Percentiles rank a stretch among this genome's conserved stretches.
These are phyloP conservation scores for Perodicticus potto DNA, from an alignment of 2,797 vertebrate genomes.

Conservation along the genomic window DNA sequence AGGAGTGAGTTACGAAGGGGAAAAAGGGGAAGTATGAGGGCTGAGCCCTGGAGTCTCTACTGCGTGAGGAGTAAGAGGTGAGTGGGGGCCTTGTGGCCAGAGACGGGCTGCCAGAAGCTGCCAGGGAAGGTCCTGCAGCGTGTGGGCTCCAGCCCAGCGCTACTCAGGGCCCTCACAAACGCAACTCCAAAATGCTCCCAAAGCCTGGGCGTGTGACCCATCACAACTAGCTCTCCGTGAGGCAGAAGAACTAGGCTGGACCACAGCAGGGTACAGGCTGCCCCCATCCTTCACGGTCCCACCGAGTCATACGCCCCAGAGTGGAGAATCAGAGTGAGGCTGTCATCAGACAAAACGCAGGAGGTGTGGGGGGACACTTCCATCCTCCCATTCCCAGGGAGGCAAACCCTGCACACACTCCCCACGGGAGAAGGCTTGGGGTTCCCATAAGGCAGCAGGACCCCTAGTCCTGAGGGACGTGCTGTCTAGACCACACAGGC, in stretches of 20 bases:
- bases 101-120: background rate
- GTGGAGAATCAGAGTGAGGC: no score
- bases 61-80: background rate
- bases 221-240: background rate
- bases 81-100: background rate
- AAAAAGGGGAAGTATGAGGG: background rate
- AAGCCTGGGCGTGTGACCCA: rapidly evolving
- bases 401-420: background rate
- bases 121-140: background rate
- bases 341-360: background rate
- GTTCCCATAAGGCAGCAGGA: background rate
- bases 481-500: background rate
- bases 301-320: background rate
- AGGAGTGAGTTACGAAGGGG: background rate
- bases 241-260: background rate
- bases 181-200: background rate
- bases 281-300: background rate
- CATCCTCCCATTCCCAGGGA: rapidly evolving
- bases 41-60: background rate
- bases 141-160: background rate
- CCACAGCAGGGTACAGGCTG: background rate
- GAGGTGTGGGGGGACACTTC: background rate
- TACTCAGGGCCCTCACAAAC: rapidly evolving
- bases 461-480: background rate
- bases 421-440: background rate